Conservation (phyloP, 2,113 vertebrate genomes). For the Emydocephalus ijimae region DNA sequence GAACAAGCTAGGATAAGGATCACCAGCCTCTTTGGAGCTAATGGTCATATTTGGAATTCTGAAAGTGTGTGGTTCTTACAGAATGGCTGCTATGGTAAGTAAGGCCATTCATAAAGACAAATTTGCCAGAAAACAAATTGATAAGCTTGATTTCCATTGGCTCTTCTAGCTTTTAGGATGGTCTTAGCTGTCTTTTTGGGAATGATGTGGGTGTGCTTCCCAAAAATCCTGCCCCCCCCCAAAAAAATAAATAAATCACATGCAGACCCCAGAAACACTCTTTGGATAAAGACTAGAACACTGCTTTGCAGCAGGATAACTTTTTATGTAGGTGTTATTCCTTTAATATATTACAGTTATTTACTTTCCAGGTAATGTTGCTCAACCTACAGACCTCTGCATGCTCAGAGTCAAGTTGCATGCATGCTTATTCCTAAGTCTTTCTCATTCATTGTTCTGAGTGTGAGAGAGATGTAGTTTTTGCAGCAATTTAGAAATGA, state of each 20-base stretch:
- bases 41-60: background rate
- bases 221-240: background rate
- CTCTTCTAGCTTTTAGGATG: background rate
- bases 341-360: background rate
- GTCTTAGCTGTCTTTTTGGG: background rate
- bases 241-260: background rate
- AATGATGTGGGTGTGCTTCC: background rate
- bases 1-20: background rate
- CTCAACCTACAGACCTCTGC: background rate
- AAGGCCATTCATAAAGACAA: background rate
- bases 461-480: background rate
- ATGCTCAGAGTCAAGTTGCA: background rate
- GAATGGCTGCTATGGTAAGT: background rate
- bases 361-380: background rate
- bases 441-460: background rate
- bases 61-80: background rate
- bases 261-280: background rate
- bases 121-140: background rate
- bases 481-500: background rate
- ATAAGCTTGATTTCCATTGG: background rate
- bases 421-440: background rate
- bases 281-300: background rate
- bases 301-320: background rate
- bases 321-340: background rate
- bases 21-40: background rate